phyloP scores from a whole-genome alignment of 2,888 invertebrate genomes.

The Microctonus aethiopoides region DNA sequence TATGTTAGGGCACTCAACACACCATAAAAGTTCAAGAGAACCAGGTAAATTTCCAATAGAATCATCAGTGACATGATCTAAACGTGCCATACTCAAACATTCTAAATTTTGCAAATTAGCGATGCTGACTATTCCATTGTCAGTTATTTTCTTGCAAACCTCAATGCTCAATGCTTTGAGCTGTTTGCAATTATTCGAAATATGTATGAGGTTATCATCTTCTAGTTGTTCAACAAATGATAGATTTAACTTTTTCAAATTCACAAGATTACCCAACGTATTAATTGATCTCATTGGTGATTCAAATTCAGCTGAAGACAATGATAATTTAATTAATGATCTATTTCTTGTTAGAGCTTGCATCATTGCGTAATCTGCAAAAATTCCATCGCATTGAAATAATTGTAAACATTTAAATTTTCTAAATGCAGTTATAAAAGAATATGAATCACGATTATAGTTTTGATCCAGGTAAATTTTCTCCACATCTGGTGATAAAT shows the following conservation, averaged over 20 bases:
- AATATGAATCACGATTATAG: too few species aligned
- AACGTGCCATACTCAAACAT: background rate
- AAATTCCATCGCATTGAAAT: background rate
- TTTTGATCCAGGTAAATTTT: too few species aligned
- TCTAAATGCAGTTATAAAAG: background rate
- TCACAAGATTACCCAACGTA: background rate
- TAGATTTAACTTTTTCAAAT: background rate
- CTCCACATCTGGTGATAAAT: too few species aligned
- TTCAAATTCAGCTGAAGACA: background rate
- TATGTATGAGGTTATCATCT: background rate
- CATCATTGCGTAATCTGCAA: background rate
- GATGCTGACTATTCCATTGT: background rate
- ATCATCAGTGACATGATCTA: background rate
- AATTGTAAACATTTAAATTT: background rate
- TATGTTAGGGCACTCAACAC: background rate
- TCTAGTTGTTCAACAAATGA: background rate
- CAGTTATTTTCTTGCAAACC: background rate
- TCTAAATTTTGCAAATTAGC: background rate
- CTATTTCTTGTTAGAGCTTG: background rate
- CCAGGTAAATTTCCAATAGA: background rate
- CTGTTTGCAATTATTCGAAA: background rate
- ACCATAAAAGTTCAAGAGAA: background rate
- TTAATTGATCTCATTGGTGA: background rate
- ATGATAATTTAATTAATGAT: background rate
- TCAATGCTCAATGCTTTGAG: background rate